Evolutionary conservation across 2,113 vertebrate genomes (phyloP), one percentile per base, ranked within the genome.

Genomic region (Neodon shergylaensis): DNA sequence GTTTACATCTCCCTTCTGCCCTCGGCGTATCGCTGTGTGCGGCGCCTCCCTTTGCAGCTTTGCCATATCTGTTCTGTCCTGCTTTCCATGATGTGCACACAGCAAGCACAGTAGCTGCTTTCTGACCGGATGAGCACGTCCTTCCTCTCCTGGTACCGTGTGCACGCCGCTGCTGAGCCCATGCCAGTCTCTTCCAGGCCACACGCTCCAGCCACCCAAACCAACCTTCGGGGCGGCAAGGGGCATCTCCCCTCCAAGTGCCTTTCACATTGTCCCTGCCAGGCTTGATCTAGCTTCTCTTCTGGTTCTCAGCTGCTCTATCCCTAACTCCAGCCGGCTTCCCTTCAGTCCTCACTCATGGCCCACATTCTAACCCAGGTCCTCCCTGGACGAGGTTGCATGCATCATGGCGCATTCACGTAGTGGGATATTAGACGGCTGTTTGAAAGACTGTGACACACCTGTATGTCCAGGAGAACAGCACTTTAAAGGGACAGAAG

Each of bases 141-240:
- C 85, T 61, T 88, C 63, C 72, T 52, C 65, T 7, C 36, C 65
- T 54, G 47, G 31, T 19, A 65, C 54, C 5, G 0, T 14, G 8
- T 0, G 1, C 17, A 16, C 66, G 42, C 66, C 54, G 28, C 78
- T 49, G 63, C 79, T 39, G 17, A 42, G n/a, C 68, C 54, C 0
- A 2, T n/a, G 58, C 24, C 3, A 0, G 33, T 54, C 22, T 54
- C 44, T 49, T 52, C n/a, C 0, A 36, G 77, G 42, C 58, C 49
- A 14, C 11, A 1, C 1, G 0, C 8, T 2, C n/a, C 13, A 49
- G 1, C 33, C 36, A 19, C 10, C 1, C 19, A 14, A 0, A 21
- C 33, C 52, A 39, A 13, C 65, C 54, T 88, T 72, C 22, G 1
- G 4, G 31, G 21, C 33, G 2, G 2, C 2, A 7, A 16, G 58